Percentiles rank a stretch among this genome's conserved stretches.
Evolutionary conservation across 2,113 vertebrate genomes (phyloP).

Genomic region (Forbesichthys agassizii): DNA sequence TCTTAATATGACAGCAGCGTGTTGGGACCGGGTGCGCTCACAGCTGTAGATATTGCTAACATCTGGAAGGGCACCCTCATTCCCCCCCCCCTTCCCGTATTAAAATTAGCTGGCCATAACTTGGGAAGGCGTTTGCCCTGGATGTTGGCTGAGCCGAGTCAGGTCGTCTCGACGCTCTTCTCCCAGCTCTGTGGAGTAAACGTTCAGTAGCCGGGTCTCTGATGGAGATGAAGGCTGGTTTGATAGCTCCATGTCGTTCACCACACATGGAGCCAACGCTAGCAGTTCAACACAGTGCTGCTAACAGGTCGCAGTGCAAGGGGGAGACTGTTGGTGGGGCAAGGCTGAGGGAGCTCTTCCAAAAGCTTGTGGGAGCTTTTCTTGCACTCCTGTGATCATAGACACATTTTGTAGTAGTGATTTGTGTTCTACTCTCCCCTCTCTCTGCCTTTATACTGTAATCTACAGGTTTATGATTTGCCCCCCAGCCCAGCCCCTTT

Average conservation of each 20-base stretch:
- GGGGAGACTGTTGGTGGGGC: slow-evolving; percentile 7
- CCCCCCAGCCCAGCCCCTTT: not conserved
- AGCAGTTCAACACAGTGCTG: slow-evolving; percentile 22
- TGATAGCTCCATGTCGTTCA: slow-evolving; percentile 43
- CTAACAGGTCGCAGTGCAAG: slow-evolving; percentile 25
- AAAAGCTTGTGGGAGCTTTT: not conserved
- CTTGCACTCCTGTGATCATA: not conserved
- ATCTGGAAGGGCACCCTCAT: slow-evolving; percentile 54
- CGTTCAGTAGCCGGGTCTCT: slow-evolving; percentile 36
- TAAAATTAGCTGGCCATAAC: slow-evolving; percentile 49
- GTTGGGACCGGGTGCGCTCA: slow-evolving; percentile 44
- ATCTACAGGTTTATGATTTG: not conserved
- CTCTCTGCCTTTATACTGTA: not conserved
- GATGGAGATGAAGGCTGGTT: slow-evolving; percentile 35
- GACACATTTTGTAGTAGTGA: not conserved
- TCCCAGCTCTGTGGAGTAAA: slow-evolving; percentile 16
- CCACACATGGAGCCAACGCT: slow-evolving; percentile 31
- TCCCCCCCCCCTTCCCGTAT: slow-evolving; percentile 14
- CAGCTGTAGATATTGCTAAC: slow-evolving; percentile 54
- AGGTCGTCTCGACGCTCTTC: slow-evolving; percentile 38
- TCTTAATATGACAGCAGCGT: slow-evolving; percentile 36
- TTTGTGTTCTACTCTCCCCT: not conserved
- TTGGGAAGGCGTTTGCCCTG: slow-evolving; percentile 35
- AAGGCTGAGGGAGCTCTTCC: slow-evolving; percentile 19
- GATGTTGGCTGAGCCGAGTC: slow-evolving; percentile 23